Evolutionary conservation across 2,113 vertebrate genomes (phyloP).

Genomic region (Pycnonotus jocosus): DNA sequence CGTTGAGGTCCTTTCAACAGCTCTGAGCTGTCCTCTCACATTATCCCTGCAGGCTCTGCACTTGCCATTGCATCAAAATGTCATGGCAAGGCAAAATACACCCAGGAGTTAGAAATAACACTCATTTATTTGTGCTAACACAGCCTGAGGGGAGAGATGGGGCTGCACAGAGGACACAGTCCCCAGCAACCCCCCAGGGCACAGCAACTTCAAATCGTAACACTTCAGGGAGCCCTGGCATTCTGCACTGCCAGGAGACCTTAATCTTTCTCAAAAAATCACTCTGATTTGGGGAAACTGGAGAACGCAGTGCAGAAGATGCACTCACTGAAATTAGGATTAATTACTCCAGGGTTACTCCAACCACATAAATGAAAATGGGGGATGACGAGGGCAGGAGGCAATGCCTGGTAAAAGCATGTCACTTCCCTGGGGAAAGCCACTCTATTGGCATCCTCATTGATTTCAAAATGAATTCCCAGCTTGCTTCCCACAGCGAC

Average conservation of each 20-base stretch:
- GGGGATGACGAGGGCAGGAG: background rate
- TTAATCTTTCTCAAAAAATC: background rate
- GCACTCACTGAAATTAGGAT: background rate
- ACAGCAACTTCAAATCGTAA: background rate
- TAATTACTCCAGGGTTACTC: background rate
- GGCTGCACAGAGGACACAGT: background rate
- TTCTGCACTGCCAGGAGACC: background rate
- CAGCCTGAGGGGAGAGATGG: background rate
- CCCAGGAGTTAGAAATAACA: background rate
- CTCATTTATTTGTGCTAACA: background rate
- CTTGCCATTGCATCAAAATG: background rate
- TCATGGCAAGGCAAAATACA: background rate
- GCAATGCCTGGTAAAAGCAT: conserved; percentile 72
- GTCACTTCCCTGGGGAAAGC: conserved; percentile 59
- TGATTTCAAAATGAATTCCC: conserved; percentile 74
- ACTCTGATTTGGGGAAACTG: background rate
- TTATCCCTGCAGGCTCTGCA: background rate
- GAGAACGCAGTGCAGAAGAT: fast-evolving
- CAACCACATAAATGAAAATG: background rate
- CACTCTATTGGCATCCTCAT: conserved; percentile 64
- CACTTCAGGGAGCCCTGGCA: background rate
- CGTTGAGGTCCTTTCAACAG: background rate
- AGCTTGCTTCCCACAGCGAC: conserved; percentile 23
- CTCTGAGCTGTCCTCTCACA: background rate
- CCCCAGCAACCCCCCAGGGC: background rate